Base-by-base conservation (phyloP, 2,797 vertebrate species). In the Falco columbarius region DNA sequence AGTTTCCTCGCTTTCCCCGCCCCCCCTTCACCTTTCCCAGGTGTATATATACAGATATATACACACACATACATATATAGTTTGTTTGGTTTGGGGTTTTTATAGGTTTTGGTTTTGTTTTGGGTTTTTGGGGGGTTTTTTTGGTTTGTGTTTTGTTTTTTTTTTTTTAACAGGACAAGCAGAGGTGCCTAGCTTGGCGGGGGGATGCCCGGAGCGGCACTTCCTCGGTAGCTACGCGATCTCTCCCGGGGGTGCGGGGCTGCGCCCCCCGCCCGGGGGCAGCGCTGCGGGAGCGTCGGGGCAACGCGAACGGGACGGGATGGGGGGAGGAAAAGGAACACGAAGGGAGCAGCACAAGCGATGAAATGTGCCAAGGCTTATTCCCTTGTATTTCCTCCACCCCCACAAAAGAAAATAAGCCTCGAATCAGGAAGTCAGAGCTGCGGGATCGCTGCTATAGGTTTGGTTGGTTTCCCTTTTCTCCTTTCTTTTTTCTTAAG, bases 331-430 rank as follows among this genome's bases (percentile, higher is more conserved):
- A 40, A 66, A 44, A 34, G 19, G 49, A 36, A 17, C 27, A 32
- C 36, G 18, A 38, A 44, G 42, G 77, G 66, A 81, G 40, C 47
- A 65, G 71, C 47, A 47, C 68, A 42, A n/a, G 30, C 56, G 32
- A 62, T 2, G 44, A 58, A 67, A 95, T 85, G 61, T 85, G 89
- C 93, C 89, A 85, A 70, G 26, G 38, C 81, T 86, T 52, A 87
- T 89, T 82, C 67, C 75, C 58, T 94, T 91, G 92, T 89, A 77
- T 84, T 73, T 89, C 92, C 74, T 89, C 87, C 90, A 70, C 81
- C 91, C 83, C 75, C 91, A 81, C 73, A 80, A 79, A 75, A 91
- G 85, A 93, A 95, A 94, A 81, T 85, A 88, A 94, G 56, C 88
- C 58, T 14, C 58, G 63, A 86, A 95, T 83, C 91, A 95, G 95